Evolutionary conservation across 2,888 invertebrate genomes (phyloP).

Genomic region (Drosophila quinaria): DNA sequence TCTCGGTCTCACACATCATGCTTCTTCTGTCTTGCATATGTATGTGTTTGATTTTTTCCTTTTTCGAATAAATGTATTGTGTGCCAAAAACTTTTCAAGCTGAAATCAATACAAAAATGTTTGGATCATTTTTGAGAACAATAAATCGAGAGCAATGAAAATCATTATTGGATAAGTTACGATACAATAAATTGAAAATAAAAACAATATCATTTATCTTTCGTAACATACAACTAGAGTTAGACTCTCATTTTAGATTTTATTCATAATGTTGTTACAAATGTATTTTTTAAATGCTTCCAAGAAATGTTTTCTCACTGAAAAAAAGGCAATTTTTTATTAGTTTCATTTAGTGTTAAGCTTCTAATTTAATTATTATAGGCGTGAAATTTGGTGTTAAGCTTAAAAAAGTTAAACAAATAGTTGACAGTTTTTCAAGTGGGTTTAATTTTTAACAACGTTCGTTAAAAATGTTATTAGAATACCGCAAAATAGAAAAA

Average conservation of each 20-base stretch:
- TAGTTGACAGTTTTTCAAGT: constrained; percentile 45
- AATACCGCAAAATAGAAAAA: not conserved
- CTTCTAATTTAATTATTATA: constrained; percentile 62
- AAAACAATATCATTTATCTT: no score
- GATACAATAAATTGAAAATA: no score
- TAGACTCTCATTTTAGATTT: not conserved
- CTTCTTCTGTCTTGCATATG: not conserved
- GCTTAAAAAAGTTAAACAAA: constrained; percentile 12
- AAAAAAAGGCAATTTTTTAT: constrained; percentile 41
- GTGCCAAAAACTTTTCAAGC: not conserved
- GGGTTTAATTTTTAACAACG: constrained; percentile 20
- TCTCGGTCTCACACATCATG: not conserved
- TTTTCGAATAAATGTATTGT: not conserved
- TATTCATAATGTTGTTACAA: not conserved
- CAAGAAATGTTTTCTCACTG: not conserved
- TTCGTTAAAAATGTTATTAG: constrained; percentile 1
- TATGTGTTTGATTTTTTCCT: constrained; percentile 1
- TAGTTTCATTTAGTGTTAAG: constrained; percentile 54
- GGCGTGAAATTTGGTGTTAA: constrained; percentile 42
- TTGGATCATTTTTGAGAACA: not conserved
- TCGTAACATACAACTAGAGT: no score
- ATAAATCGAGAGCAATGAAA: not conserved
- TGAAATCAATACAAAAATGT: not conserved
- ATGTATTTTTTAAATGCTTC: not conserved
- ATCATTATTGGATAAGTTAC: no score